Evolutionary conservation across 2,797 vertebrate genomes (phyloP).

Genomic region (Galago senegalensis): DNA sequence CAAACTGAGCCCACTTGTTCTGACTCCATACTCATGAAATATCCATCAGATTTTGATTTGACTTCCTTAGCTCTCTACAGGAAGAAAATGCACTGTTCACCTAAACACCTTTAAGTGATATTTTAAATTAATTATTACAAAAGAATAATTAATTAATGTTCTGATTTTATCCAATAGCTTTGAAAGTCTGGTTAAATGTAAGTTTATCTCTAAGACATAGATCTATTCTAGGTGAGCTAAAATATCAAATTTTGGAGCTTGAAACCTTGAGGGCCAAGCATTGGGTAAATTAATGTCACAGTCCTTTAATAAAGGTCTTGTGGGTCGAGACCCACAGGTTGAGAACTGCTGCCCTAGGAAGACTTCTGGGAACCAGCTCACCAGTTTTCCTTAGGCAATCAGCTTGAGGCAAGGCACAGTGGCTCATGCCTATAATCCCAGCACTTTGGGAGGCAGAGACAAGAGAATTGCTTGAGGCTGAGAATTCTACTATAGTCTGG

Average conservation of each 20-base stretch:
- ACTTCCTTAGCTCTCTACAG: neutral
- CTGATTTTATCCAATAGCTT: slow-evolving; percentile 28
- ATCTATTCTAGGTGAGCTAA: neutral
- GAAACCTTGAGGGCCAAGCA: neutral
- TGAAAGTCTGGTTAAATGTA: neutral
- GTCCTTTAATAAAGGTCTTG: too few species aligned
- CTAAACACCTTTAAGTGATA: neutral
- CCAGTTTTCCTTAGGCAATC: neutral
- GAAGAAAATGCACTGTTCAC: neutral
- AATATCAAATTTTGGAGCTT: neutral
- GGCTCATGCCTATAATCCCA: too few species aligned
- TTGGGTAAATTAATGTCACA: neutral
- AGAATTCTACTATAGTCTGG: too few species aligned
- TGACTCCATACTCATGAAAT: neutral
- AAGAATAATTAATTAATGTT: slow-evolving; percentile 34
- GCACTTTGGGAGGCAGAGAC: too few species aligned
- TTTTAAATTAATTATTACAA: slow-evolving; percentile 34
- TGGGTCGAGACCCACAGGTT: too few species aligned
- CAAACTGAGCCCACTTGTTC: neutral
- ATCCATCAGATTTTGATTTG: neutral
- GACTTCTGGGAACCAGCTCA: neutral
- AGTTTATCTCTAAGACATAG: neutral
- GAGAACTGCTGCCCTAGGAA: neutral
- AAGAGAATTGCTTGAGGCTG: too few species aligned
- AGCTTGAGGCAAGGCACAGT: neutral